A percentile compares a stretch with the other conserved stretches of the same genome.
Evolutionary conservation across 1,140 invertebrate species (phyloP).

Genomic region (Drosophila kepulauana): DNA sequence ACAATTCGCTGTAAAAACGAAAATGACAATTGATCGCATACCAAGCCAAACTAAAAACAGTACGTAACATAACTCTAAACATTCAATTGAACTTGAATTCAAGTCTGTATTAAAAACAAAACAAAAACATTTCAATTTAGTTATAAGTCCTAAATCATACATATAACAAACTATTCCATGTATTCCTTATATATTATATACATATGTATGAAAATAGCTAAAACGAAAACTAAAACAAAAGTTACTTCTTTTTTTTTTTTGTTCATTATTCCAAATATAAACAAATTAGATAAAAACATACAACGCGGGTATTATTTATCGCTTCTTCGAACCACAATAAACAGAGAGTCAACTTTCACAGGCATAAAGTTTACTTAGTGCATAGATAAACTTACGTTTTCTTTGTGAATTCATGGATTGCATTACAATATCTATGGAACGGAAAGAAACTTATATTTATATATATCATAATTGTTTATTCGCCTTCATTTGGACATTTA

Average conservation of each 20-base stretch:
- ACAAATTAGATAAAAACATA: slow-evolving; percentile 15
- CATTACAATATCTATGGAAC: too few species aligned
- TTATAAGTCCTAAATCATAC: background rate
- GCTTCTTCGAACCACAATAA: too few species aligned
- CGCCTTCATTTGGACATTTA: too few species aligned
- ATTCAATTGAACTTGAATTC: slow-evolving; percentile 11
- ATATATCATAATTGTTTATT: too few species aligned
- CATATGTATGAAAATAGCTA: slow-evolving; percentile 22
- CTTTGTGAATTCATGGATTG: too few species aligned
- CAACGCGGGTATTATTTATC: too few species aligned
- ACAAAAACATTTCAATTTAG: slow-evolving; percentile 21
- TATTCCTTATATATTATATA: slow-evolving; percentile 24
- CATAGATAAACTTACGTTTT: too few species aligned
- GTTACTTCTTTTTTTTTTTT: slow-evolving; percentile 23
- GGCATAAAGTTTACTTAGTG: too few species aligned
- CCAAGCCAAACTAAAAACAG: background rate
- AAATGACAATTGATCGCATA: background rate
- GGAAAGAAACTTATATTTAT: too few species aligned
- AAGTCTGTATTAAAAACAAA: background rate
- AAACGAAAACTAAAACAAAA: background rate
- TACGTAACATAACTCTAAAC: background rate
- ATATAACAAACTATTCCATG: slow-evolving; percentile 19
- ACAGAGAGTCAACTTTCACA: too few species aligned
- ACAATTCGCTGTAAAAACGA: background rate
- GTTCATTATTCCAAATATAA: slow-evolving; percentile 11